These are phyloP conservation scores for Cheiracanthium punctorium DNA, from an alignment of 2,888 invertebrate species.

Conservation along the genomic window DNA sequence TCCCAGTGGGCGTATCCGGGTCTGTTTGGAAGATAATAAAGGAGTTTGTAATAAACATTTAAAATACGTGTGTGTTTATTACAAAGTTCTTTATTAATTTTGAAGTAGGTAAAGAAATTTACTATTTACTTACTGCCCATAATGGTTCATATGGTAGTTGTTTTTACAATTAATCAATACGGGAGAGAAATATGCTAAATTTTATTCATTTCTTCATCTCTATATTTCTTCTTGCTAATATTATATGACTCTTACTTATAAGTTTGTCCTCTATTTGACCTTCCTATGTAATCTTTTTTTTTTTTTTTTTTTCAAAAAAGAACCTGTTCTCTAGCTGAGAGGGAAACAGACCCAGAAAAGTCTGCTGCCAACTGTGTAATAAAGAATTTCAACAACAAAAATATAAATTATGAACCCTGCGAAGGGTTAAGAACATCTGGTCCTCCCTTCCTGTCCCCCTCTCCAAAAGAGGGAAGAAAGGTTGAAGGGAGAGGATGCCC, in stretches of 20 bases:
- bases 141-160: too few species aligned
- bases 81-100: too few species aligned
- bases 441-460: conserved; percentile 57
- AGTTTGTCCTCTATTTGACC: background rate
- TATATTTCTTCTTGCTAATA: too few species aligned
- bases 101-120: too few species aligned
- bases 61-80: too few species aligned
- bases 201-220: too few species aligned
- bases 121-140: too few species aligned
- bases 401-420: conserved; percentile 31
- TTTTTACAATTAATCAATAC: too few species aligned
- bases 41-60: too few species aligned
- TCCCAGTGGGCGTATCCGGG: too few species aligned
- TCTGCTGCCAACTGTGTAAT: background rate
- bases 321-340: conserved; percentile 1
- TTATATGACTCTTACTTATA: background rate
- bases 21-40: too few species aligned
- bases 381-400: conserved; percentile 37
- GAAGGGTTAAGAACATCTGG: conserved; percentile 69
- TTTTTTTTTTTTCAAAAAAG: background rate
- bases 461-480: conserved; percentile 27
- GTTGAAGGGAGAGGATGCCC: conserved; percentile 60
- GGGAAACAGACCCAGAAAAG: conserved; percentile 51
- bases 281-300: background rate
- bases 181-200: too few species aligned